Base-by-base conservation (phyloP, 2,113 vertebrate genomes). In the Pseudopodoces humilis region DNA sequence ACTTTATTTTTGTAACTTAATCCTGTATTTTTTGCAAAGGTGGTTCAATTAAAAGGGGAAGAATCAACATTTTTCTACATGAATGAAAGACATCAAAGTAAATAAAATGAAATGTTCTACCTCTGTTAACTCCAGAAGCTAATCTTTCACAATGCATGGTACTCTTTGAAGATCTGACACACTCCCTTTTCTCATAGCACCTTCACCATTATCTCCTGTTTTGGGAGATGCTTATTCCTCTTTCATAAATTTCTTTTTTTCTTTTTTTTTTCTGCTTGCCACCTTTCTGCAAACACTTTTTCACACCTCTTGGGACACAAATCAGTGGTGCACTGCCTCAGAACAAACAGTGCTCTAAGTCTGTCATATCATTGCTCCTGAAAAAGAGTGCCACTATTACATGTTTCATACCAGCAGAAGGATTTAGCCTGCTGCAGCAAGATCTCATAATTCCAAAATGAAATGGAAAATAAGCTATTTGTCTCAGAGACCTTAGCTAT, bases 51-150 rank as follows among this genome's bases (percentile, higher is more conserved):
- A 84, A 81, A 91, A 70, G 11, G 14, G 30, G 43, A 74, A 90
- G 56, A 94, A 85, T 55, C 72, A 90, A 70, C 52, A 43, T 47
- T 91, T 86, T 92, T 86, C 83, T 82, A 86, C 43, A 23, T 50
- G 83, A 94, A 85, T 56, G 58, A 68, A 77, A 74, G 64, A 79
- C 79, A 84, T 92, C 59, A 88, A 92, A 91, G 74, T 75, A 91
- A 85, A 92, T 79, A 87, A 80, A 64, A 86, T 33, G 0, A 80
- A 58, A 72, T 27, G 4, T 79, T 80, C 67, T 71, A 59, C 43
- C 27, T 74, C 41, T 81, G 27, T 65, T 84, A 30, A 43, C 22
- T 83, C 21, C 77, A 89, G 52, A 92, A 91, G 31, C 13, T 78
- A 74, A 50, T 74, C 60, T 70, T 89, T 18, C 33, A 74, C 33